These are phyloP conservation scores for Trileptium ribeirensis DNA, from an alignment of 2,888 invertebrate species.

Conservation along the genomic window DNA sequence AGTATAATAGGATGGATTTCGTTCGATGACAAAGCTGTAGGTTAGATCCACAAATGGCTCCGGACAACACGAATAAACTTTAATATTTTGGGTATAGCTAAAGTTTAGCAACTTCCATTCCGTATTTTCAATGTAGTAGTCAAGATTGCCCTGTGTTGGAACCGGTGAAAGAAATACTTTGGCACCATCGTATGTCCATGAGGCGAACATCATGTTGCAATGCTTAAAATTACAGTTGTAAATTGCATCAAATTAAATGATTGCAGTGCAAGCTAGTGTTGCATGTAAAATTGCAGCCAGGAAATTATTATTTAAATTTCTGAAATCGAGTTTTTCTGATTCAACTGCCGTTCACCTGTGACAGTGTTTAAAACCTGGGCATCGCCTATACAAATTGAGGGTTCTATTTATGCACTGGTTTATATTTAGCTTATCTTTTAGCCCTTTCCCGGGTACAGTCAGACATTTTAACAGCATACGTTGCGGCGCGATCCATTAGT, in stretches of 20 bases:
- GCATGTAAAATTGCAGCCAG: too few relatives aligned
- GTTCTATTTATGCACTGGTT: too few relatives aligned
- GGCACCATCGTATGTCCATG: slow-evolving; percentile 47
- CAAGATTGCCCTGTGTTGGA: slow-evolving; percentile 34
- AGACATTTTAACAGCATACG: too few relatives aligned
- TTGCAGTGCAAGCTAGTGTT: too few relatives aligned
- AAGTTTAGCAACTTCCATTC: slow-evolving; percentile 48
- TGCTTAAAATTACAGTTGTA: slow-evolving; percentile 35
- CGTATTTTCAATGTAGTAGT: slow-evolving; percentile 46
- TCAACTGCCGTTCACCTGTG: too few relatives aligned
- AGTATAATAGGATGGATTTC: slow-evolving; percentile 48
- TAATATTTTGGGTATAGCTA: slow-evolving; percentile 41
- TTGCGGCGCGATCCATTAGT: too few relatives aligned
- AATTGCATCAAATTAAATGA: background rate
- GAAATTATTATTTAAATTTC: too few relatives aligned
- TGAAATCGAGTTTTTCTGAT: too few relatives aligned
- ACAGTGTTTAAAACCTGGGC: too few relatives aligned
- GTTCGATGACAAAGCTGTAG: slow-evolving; percentile 47
- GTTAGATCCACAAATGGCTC: slow-evolving; percentile 47
- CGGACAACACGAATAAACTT: slow-evolving; percentile 49
- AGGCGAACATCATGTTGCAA: slow-evolving; percentile 47
- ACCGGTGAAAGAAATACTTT: slow-evolving; percentile 43
- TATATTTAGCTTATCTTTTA: too few relatives aligned
- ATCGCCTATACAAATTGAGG: too few relatives aligned
- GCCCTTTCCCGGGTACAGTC: too few relatives aligned